Evolutionary conservation across 2,888 invertebrate genomes (phyloP).

Genomic region (Desoria tigrina): DNA sequence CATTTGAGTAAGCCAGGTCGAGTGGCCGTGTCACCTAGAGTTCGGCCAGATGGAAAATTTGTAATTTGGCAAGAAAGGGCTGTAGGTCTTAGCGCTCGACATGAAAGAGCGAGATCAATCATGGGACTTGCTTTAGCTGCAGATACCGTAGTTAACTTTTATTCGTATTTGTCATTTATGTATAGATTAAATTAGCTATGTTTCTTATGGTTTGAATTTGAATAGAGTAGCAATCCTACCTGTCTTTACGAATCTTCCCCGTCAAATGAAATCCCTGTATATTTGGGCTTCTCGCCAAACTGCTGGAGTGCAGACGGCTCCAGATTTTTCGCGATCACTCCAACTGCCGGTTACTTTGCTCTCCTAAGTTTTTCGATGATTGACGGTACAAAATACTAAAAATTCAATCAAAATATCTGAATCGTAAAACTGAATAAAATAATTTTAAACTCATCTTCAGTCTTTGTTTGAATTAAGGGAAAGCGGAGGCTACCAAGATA

Average conservation of each 20-base stretch:
- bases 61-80: constrained; percentile 73
- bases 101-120: constrained; percentile 55
- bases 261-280: constrained; percentile 34
- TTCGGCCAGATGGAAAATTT: constrained; percentile 65
- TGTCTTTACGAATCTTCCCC: constrained; percentile 28
- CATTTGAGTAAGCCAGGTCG: constrained; percentile 57
- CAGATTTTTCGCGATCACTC: constrained; percentile 35
- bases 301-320: constrained; percentile 45
- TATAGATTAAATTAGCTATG: not conserved
- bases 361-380: constrained; percentile 14
- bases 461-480: no score
- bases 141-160: not conserved
- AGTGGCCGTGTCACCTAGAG: constrained; percentile 67
- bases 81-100: constrained; percentile 71
- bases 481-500: constrained; percentile 11
- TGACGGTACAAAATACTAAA: constrained; percentile 27
- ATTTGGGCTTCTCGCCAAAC: constrained; percentile 33
- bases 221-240: constrained; percentile 11
- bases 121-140: constrained; percentile 19
- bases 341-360: constrained; percentile 26
- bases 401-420: no score
- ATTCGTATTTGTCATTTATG: not conserved
- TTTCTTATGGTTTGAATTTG: constrained; percentile 8
- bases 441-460: no score
- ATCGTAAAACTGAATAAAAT: no score